Percentiles rank a stretch among this genome's conserved stretches.
Conservation (phyloP, 2,888 invertebrate species). For the Tipula unca region DNA sequence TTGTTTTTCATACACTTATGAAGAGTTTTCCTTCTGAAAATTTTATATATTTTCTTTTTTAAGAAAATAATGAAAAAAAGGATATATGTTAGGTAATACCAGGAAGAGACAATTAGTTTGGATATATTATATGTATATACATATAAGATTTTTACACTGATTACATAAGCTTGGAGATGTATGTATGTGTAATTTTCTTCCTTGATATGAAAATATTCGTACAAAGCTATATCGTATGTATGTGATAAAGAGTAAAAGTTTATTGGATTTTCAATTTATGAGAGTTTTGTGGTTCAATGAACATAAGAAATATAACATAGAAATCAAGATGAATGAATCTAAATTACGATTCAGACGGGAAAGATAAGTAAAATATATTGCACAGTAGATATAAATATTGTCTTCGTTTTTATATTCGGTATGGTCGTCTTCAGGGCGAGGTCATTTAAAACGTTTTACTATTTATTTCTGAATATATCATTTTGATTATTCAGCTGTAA, state of each 20-base stretch:
- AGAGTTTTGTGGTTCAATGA: neutral
- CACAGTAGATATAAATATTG: neutral
- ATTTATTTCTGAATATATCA: neutral
- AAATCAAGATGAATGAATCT: neutral
- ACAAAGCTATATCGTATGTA: neutral
- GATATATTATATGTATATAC: neutral
- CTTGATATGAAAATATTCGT: neutral
- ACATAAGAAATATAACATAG: slow-evolving; percentile 8
- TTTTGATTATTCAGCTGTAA: neutral
- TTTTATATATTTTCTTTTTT: neutral
- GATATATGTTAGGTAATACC: neutral
- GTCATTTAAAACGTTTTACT: neutral
- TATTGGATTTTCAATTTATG: slow-evolving; percentile 14
- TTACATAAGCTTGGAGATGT: neutral
- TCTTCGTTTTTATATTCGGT: neutral
- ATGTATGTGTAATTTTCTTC: neutral
- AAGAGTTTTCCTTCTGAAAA: neutral
- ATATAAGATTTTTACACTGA: neutral
- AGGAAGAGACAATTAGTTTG: neutral
- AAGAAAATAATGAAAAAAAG: neutral
- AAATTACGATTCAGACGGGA: neutral
- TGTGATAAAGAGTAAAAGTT: slow-evolving; percentile 8
- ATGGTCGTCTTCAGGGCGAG: neutral
- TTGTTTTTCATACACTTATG: slow-evolving; percentile 14
- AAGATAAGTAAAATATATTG: neutral